Base-by-base conservation (phyloP, 1,140 invertebrate genomes). In the Chionoecetes opilio region DNA sequence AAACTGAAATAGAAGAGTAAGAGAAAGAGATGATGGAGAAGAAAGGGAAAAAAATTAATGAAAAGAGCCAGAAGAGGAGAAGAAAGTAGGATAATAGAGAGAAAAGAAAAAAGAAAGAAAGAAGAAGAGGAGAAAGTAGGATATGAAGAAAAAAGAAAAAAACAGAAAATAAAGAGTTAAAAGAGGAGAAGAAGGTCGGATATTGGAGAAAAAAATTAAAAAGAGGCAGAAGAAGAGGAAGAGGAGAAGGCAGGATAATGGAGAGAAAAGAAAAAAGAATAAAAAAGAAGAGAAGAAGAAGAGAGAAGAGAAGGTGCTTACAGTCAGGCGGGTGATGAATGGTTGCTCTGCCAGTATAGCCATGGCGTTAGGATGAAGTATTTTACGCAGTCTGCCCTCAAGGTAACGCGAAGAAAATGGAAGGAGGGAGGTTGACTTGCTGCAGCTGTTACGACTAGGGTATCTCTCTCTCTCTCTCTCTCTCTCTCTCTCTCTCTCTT, bases 301-400 rank as follows among this genome's bases (percentile, higher is more conserved):
- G 8, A 26, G n/a, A 26, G 26, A 75, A 21, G 6, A 75, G 63
- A 8, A 75, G 63, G 63, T 53, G 21, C 46, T 53, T 53, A 17
- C 9, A 53, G 46, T 53, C 46, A 53, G 46, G 11, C 21, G 46
- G 46, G 46, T 75, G 63, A 75, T 75, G 63, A 26, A 75, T 75
- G 63, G n/a, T n/a, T 26, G 6, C 11, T 6, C 63, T 75, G 63
- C 3, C 63, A 53, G 46, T 75, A 75, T 75, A n/a, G 26, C n/a
- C 6, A 75, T n/a, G 21, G n/a, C 63, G 63, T 3, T 8, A 26
- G 26, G 63, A 75, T 75, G 63, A 75, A 75, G 63, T 75, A 75
- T 75, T 75, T 75, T 75, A 26, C 63, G 63, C 63, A 75, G 63
- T 75, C 63, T n/a, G 63, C n/a, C 63, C 63, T 75, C 21, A 75